A percentile compares a stretch with the other conserved stretches of the same genome.
phyloP scores from a whole-genome alignment of 2,113 vertebrate genomes.

The Solenodon paradoxus region DNA sequence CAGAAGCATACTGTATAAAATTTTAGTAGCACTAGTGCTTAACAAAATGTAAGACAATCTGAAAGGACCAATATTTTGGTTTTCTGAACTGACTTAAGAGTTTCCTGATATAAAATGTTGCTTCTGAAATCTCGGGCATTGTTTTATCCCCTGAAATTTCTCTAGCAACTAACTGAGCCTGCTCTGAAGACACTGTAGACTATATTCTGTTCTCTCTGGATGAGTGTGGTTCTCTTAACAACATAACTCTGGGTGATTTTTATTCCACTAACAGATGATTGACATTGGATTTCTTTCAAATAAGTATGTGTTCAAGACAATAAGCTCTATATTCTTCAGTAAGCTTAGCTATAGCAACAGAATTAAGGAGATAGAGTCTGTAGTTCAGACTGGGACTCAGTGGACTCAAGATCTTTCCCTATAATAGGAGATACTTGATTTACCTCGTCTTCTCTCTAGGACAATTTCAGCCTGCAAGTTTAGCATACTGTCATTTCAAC shows the following conservation, averaged over 20 bases:
- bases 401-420: neutral
- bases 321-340: neutral
- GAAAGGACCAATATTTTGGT: neutral
- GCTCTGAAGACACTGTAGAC: neutral
- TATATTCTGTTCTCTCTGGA: neutral
- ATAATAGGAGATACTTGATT: neutral
- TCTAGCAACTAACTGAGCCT: neutral
- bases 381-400: neutral
- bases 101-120: slow-evolving; percentile 20
- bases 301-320: neutral
- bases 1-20: neutral
- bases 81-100: neutral
- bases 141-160: neutral
- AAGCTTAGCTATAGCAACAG: neutral
- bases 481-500: neutral
- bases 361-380: neutral
- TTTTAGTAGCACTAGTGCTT: neutral
- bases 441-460: neutral
- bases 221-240: neutral
- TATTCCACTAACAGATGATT: neutral
- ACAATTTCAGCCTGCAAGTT: neutral
- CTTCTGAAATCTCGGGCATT: neutral
- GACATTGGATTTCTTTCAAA: neutral
- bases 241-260: neutral
- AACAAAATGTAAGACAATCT: neutral